Conservation (phyloP, 2,888 invertebrate genomes). For the Oxycera nigricornis region DNA sequence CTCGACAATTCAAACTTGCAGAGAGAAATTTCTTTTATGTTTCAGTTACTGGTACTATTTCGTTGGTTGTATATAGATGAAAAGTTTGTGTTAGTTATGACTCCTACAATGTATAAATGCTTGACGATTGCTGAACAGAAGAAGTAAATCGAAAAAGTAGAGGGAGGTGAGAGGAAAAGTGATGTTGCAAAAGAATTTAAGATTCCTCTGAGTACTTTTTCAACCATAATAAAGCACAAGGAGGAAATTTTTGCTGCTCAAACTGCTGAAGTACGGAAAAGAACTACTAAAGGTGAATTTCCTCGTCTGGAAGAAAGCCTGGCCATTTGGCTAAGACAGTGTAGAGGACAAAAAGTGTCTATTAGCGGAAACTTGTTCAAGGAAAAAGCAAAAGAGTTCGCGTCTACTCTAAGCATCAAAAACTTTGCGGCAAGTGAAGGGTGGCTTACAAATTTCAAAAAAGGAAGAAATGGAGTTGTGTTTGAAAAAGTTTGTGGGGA, state of each 20-base stretch:
- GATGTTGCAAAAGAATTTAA: not conserved
- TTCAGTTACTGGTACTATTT: not conserved
- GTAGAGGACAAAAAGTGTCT: slow-evolving; percentile 40
- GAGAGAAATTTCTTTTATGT: not conserved
- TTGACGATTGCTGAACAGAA: slow-evolving; percentile 1
- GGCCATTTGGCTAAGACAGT: slow-evolving; percentile 29
- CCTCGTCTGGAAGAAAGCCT: slow-evolving; percentile 30
- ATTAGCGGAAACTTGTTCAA: slow-evolving; percentile 30
- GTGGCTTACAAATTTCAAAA: slow-evolving; percentile 41
- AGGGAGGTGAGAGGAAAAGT: not conserved
- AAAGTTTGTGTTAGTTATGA: not conserved
- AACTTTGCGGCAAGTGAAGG: slow-evolving; percentile 35
- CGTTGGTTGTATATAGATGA: not conserved
- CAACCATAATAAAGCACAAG: slow-evolving; percentile 1
- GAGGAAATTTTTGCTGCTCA: not conserved
- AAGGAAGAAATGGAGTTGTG: slow-evolving; percentile 16
- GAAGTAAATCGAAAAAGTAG: not conserved
- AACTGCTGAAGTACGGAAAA: not conserved
- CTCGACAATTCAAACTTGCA: not conserved
- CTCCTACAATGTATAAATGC: not conserved
- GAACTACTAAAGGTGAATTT: slow-evolving; percentile 19
- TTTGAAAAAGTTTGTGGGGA: slow-evolving; percentile 43
- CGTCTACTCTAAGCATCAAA: slow-evolving; percentile 28
- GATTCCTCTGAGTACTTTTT: not conserved
- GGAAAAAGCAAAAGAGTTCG: slow-evolving; percentile 37